Conservation (phyloP, 2,888 invertebrate species). For the Camponotus fellah region DNA sequence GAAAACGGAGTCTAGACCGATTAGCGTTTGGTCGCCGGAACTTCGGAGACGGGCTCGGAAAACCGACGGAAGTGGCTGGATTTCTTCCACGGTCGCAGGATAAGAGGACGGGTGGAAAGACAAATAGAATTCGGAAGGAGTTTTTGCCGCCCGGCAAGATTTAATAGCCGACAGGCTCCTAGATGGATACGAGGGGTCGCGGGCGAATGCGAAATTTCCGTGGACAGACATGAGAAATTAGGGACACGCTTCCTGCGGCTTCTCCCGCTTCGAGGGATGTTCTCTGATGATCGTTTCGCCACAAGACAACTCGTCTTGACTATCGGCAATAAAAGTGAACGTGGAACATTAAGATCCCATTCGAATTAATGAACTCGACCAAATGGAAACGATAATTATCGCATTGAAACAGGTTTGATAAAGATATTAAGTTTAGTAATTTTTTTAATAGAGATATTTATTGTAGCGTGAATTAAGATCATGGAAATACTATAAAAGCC, state of each 20-base stretch:
- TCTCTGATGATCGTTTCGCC: constrained; percentile 41
- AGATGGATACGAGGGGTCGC: constrained; percentile 31
- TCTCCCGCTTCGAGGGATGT: constrained; percentile 24
- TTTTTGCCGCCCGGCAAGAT: constrained; percentile 80
- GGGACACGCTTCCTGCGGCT: constrained; percentile 41
- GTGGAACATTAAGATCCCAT: not conserved
- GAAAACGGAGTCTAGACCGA: constrained; percentile 81
- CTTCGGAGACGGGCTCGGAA: constrained; percentile 73
- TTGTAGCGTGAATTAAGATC: not conserved
- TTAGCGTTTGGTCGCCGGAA: constrained; percentile 81
- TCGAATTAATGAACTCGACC: not conserved
- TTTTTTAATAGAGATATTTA: not conserved
- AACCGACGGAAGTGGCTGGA: constrained; percentile 78
- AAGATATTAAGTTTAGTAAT: not conserved
- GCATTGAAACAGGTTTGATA: not conserved
- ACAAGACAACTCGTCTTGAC: constrained; percentile 4
- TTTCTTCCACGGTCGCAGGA: constrained; percentile 62
- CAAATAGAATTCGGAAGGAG: constrained; percentile 84
- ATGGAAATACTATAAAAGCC: not conserved
- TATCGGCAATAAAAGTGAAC: constrained; percentile 21
- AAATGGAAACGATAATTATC: not conserved
- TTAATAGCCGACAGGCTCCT: constrained; percentile 80
- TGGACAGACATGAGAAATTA: constrained; percentile 53
- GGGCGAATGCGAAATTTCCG: constrained; percentile 60
- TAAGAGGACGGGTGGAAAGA: constrained; percentile 77